Evolutionary conservation across 2,113 vertebrate genomes (phyloP).

Genomic region (Ariopsis seemanni): DNA sequence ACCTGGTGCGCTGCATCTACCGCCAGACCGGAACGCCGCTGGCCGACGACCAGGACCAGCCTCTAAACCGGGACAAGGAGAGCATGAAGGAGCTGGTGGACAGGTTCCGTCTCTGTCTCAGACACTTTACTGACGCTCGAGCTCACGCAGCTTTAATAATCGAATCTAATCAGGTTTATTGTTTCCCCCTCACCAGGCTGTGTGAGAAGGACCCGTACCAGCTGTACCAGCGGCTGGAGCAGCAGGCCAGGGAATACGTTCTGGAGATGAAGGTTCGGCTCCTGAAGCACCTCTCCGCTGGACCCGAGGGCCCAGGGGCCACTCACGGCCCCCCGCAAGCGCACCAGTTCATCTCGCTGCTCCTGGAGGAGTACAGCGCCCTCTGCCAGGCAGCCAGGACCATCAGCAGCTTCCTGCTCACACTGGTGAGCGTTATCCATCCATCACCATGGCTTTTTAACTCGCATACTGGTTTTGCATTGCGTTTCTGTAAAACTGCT

Average conservation of each 20-base stretch:
- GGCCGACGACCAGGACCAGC: conserved; percentile 92
- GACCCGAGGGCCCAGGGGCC: conserved; percentile 75
- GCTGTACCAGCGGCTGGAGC: conserved; percentile 92
- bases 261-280: conserved; percentile 95
- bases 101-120: conserved; percentile 71
- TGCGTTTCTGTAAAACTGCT: too few species aligned
- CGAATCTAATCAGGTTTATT: not conserved
- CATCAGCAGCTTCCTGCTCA: conserved; percentile 94
- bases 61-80: conserved; percentile 88
- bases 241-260: conserved; percentile 93
- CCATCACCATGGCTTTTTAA: too few species aligned
- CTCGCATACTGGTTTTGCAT: too few species aligned
- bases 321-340: conserved; percentile 89
- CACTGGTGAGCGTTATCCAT: conserved; percentile 68
- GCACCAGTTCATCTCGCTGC: conserved; percentile 91
- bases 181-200: conserved; percentile 70
- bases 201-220: conserved; percentile 97
- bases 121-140: not conserved
- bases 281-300: conserved; percentile 85
- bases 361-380: conserved; percentile 91
- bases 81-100: conserved; percentile 95
- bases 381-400: conserved; percentile 95
- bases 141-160: too few species aligned
- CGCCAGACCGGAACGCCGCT: conserved; percentile 90
- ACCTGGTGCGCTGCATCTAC: conserved; percentile 94